Evolutionary conservation across 2,888 invertebrate species (phyloP), one percentile per base, ranked within the genome.

Genomic region (Nymphalis urticae): DNA sequence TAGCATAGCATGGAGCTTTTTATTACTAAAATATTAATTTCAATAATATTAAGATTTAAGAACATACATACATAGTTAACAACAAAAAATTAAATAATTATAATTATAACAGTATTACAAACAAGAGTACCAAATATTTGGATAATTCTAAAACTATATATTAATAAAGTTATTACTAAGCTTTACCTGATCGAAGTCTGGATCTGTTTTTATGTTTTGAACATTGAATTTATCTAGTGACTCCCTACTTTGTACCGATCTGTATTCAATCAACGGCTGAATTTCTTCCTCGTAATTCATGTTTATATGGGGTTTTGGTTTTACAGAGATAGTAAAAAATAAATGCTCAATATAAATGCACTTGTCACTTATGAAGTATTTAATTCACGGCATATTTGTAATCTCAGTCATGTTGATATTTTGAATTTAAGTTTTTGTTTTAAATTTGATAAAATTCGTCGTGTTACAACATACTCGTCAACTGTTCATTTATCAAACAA

Each of bases 131-230:
- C 13, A 42, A 3, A 42, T 10, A 2, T 9, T 10, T 42, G 13
- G 10, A 42, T 42, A 42, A 13, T 42, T 13, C 42, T 32, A 13
- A 10, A 51, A 48, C 10, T 13, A 48, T 16, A 19, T 51, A 7
- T 32, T 50, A 27, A n/a, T 36, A 32, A 32, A 27, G 9, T 53
- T 10, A 47, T 16, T 27, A 65, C 9, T n/a, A 47, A n/a, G 56
- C 13, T 51, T 80, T 87, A 92, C 92, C 92, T 92, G 87, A 42
- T 88, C 86, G 82, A 84, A 89, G 17, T 91, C 90, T 67, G 84
- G 85, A 74, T 92, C 92, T 27, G 80, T 76, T 62, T 84, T 75
- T 58, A 92, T 77, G 32, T 68, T 65, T 74, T 92, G 92, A 48
- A 78, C 76, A 64, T 78, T 42, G 13, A 42, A 79, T 3, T 83